phyloP scores from a whole-genome alignment of 2,113 vertebrate genomes.

The Aphyosemion australe region DNA sequence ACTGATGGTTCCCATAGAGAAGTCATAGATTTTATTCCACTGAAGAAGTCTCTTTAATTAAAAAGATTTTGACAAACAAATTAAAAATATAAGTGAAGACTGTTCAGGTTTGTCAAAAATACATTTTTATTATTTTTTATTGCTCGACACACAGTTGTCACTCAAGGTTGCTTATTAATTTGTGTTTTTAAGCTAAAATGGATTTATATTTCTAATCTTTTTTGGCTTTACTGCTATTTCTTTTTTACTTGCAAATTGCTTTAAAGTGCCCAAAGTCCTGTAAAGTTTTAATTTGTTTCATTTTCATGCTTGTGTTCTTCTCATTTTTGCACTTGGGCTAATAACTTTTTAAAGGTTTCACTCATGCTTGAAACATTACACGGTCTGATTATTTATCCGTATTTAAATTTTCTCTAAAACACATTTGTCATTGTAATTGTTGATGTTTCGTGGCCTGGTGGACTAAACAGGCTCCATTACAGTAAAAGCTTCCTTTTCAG shows the following conservation, averaged over 20 bases:
- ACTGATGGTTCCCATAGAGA: not conserved
- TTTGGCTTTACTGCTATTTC: not conserved
- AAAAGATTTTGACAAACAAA: not conserved
- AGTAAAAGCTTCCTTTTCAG: not conserved
- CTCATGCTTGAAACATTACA: not conserved
- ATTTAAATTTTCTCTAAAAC: not conserved
- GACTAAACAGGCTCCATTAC: not conserved
- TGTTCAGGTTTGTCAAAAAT: not conserved
- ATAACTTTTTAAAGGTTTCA: not conserved
- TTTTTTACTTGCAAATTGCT: not conserved
- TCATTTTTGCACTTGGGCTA: not conserved
- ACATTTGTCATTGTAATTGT: not conserved
- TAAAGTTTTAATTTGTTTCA: not conserved
- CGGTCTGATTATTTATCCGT: not conserved
- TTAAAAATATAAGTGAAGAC: not conserved
- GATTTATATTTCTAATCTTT: not conserved
- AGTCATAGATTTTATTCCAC: not conserved
- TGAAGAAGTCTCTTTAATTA: not conserved
- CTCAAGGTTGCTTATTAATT: not conserved
- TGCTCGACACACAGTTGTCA: not conserved
- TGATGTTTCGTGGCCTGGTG: not conserved
- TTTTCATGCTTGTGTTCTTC: not conserved
- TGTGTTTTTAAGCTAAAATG: not conserved
- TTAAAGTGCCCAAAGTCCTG: not conserved
- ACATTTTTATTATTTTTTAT: not conserved